These are phyloP conservation scores for Crioceris asparagi DNA, from an alignment of 2,888 invertebrate species.

Conservation along the genomic window DNA sequence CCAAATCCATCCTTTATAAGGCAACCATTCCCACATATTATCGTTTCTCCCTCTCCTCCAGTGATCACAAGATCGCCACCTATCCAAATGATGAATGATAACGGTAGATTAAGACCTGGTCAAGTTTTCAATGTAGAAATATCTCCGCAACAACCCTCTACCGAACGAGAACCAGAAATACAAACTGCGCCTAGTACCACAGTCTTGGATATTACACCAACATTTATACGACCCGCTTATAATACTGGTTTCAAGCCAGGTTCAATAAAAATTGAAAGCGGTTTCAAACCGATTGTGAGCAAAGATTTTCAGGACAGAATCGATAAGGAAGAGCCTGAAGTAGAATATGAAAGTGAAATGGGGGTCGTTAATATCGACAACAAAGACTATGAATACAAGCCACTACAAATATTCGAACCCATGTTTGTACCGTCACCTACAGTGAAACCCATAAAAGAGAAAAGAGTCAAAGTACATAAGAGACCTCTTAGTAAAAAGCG, in stretches of 20 bases:
- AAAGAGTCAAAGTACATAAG: conserved; percentile 23
- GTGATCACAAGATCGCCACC: conserved; percentile 9
- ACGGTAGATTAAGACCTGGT: too few species aligned
- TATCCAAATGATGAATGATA: conserved; percentile 10
- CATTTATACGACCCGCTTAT: conserved; percentile 41
- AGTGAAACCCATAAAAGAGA: conserved; percentile 43
- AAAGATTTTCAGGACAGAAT: conserved; percentile 47
- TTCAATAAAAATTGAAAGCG: conserved; percentile 72
- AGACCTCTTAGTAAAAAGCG: conserved; percentile 31
- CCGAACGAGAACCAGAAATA: conserved; percentile 28
- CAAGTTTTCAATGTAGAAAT: conserved; percentile 28
- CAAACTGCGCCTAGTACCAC: conserved; percentile 21
- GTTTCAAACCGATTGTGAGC: conserved; percentile 66
- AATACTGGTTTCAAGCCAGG: conserved; percentile 73
- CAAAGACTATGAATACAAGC: conserved; percentile 39
- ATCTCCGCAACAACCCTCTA: conserved; percentile 32
- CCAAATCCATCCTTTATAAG: conserved; percentile 4
- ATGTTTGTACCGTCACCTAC: conserved; percentile 73
- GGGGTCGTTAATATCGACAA: conserved; percentile 35
- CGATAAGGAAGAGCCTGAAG: conserved; percentile 31
- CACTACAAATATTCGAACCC: conserved; percentile 61
- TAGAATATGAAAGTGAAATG: conserved; percentile 42
- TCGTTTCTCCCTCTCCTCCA: conserved; percentile 5
- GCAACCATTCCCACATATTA: conserved; percentile 5
- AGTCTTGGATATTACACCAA: conserved; percentile 12